Evolutionary conservation across 2,888 invertebrate genomes (phyloP).

Genomic region (Eurytoma adleriae): DNA sequence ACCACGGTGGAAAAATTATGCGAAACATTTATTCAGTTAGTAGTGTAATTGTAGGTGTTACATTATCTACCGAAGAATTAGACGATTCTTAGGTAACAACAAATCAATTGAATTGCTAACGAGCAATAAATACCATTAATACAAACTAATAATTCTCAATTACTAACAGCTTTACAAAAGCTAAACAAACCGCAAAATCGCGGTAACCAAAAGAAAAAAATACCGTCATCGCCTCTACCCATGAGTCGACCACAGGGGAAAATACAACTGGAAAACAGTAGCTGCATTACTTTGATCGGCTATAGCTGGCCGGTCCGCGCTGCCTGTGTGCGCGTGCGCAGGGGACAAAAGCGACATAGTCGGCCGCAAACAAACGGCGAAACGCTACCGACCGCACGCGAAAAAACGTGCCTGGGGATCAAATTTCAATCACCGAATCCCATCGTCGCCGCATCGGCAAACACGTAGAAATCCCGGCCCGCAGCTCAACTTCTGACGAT

Average conservation of each 20-base stretch:
- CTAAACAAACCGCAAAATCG: not conserved
- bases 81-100: too few species aligned
- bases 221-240: not conserved
- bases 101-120: too few species aligned
- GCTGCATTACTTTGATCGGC: conserved; percentile 31
- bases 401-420: conserved; percentile 23
- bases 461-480: not conserved
- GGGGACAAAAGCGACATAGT: too few species aligned
- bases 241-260: not conserved
- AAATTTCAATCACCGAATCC: conserved; percentile 46
- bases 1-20: too few species aligned
- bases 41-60: too few species aligned
- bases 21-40: too few species aligned
- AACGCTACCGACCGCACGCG: not conserved
- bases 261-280: conserved; percentile 7
- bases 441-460: not conserved
- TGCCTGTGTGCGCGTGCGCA: too few species aligned
- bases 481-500: not conserved
- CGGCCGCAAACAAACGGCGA: conserved; percentile 32
- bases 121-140: too few species aligned
- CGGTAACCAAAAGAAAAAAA: not conserved
- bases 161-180: too few species aligned
- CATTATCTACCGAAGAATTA: too few species aligned
- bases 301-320: too few species aligned
- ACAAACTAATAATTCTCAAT: too few species aligned